Percentiles rank a stretch among this genome's conserved stretches.
Conservation (phyloP, 2,113 vertebrate species). For the Mystacornis crossleyi region DNA sequence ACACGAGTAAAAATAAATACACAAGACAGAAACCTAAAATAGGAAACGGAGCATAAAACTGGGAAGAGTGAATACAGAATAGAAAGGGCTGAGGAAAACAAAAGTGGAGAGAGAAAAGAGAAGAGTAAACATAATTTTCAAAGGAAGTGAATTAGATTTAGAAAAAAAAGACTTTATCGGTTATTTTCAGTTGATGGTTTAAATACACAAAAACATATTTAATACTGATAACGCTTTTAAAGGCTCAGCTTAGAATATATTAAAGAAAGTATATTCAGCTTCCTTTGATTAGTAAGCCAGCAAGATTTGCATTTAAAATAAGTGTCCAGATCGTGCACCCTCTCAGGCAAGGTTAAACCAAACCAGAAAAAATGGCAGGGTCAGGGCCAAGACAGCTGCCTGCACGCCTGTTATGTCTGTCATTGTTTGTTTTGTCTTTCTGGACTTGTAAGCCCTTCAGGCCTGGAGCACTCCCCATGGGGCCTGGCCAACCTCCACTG, state of each 20-base stretch:
- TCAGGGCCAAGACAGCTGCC: constrained; percentile 60
- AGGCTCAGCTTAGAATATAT: not conserved
- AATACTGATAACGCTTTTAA: not conserved
- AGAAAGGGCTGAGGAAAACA: not conserved
- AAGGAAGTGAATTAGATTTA: not conserved
- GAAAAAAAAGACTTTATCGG: not conserved
- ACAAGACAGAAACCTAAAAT: not conserved
- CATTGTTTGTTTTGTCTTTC: constrained; percentile 58
- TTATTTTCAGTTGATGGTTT: not conserved
- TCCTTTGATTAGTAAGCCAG: not conserved
- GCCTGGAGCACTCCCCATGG: not conserved
- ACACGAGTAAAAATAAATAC: not conserved
- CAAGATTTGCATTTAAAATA: constrained; percentile 53
- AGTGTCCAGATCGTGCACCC: not conserved
- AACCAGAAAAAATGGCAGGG: constrained; percentile 54
- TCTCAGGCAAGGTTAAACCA: constrained; percentile 43
- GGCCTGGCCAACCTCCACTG: not conserved
- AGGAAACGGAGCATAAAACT: not conserved
- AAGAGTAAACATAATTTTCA: not conserved
- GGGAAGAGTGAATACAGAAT: not conserved
- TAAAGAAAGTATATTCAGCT: not conserved
- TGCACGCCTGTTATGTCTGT: constrained; percentile 44
- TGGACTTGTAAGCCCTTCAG: constrained; percentile 27
- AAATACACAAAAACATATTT: not conserved
- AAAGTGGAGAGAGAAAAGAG: not conserved